Conservation (phyloP, 1,140 invertebrate genomes). For the Dreissena polymorpha region DNA sequence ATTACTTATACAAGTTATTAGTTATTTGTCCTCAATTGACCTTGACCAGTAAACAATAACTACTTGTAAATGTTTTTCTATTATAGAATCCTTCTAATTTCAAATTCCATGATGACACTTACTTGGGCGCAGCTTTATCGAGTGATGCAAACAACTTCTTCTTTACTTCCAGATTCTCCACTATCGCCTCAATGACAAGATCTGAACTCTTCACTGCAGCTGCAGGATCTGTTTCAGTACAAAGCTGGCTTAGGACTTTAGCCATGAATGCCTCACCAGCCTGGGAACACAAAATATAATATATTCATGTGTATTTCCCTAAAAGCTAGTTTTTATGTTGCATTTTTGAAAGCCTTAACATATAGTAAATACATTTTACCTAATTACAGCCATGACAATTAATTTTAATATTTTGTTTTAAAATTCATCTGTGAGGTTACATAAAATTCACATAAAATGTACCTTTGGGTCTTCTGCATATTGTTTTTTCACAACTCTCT, state of each 20-base stretch:
- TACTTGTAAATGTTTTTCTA: too few species aligned
- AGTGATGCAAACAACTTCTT: slow-evolving; percentile 87
- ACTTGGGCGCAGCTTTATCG: slow-evolving; percentile 80
- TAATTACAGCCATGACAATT: slow-evolving; percentile 2
- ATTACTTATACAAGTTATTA: too few species aligned
- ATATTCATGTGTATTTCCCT: too few species aligned
- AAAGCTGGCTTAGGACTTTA: slow-evolving; percentile 84
- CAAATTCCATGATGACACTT: slow-evolving; percentile 26
- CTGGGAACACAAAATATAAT: slow-evolving; percentile 60
- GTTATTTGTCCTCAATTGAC: too few species aligned
- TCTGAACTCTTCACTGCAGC: slow-evolving; percentile 85
- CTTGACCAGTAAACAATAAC: too few species aligned
- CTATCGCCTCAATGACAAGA: slow-evolving; percentile 92
- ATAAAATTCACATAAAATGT: too few species aligned
- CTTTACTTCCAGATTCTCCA: slow-evolving; percentile 91
- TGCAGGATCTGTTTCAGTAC: slow-evolving; percentile 83
- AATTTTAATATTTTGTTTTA: neutral
- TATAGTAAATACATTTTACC: too few species aligned
- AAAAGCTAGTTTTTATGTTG: too few species aligned
- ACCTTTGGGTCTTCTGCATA: slow-evolving; percentile 83
- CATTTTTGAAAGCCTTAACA: too few species aligned
- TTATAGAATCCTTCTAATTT: too few species aligned
- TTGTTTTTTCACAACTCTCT: slow-evolving; percentile 89
- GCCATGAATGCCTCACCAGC: slow-evolving; percentile 85
- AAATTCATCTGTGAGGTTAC: too few species aligned